phyloP scores from a whole-genome alignment of 2,113 vertebrate species.

The Miniopterus natalensis region DNA sequence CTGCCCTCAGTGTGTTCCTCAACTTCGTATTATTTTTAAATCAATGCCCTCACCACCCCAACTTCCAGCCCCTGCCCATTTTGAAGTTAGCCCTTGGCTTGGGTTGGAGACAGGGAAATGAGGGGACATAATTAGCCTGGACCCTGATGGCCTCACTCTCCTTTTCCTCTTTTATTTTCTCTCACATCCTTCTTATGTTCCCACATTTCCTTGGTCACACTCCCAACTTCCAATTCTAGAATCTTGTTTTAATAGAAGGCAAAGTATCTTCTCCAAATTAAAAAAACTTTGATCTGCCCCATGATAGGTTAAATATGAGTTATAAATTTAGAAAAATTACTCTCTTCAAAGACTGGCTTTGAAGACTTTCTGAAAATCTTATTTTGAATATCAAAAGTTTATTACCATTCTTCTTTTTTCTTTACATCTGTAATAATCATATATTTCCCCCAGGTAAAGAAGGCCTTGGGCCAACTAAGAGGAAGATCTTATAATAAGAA shows the following conservation, averaged over 20 bases:
- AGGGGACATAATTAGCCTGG: not conserved
- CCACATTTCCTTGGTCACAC: not conserved
- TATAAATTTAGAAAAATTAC: not conserved
- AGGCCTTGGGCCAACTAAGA: not conserved
- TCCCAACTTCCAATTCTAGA: not conserved
- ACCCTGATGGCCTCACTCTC: not conserved
- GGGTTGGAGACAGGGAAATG: not conserved
- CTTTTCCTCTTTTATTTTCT: not conserved
- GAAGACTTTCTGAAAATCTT: not conserved
- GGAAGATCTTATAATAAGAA: not conserved
- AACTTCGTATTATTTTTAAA: not conserved
- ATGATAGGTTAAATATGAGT: not conserved
- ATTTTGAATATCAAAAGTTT: not conserved
- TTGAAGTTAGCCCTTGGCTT: not conserved
- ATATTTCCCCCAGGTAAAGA: not conserved
- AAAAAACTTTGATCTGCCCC: not conserved
- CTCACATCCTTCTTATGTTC: not conserved
- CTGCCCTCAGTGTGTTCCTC: not conserved
- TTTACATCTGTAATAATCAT: not conserved
- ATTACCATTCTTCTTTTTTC: not conserved
- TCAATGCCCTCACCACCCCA: fast-evolving
- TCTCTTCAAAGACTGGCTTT: not conserved
- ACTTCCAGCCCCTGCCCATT: not conserved
- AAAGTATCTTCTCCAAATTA: not conserved
- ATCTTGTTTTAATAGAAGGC: not conserved